Conservation (phyloP, 1,140 invertebrate species). For the Oncopeltus fasciatus region DNA sequence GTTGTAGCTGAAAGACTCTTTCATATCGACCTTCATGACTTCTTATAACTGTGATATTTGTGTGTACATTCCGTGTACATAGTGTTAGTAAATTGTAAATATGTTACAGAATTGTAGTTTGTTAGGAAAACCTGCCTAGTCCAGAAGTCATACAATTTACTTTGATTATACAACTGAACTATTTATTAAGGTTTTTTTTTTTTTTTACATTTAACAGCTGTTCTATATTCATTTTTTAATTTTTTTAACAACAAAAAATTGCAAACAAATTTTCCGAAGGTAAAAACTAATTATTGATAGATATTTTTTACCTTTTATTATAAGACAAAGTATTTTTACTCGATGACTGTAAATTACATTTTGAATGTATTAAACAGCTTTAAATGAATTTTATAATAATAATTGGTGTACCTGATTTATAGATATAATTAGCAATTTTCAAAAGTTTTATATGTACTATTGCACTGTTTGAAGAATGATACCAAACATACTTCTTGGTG, state of each 20-base stretch:
- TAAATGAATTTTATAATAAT: background rate
- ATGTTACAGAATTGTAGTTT: too few relatives aligned
- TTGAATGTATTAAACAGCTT: background rate
- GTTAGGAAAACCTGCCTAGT: background rate
- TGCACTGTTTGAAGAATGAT: too few relatives aligned
- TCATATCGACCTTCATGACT: background rate
- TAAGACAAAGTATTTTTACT: background rate
- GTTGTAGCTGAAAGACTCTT: slow-evolving; percentile 41
- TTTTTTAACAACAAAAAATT: background rate
- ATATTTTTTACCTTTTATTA: background rate
- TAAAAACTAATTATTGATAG: too few relatives aligned
- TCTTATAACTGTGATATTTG: background rate
- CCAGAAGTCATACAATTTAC: background rate
- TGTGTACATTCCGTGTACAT: slow-evolving; percentile 1
- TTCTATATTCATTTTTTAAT: too few relatives aligned
- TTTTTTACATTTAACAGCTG: background rate
- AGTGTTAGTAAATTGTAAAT: background rate
- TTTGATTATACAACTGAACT: background rate
- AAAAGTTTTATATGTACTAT: too few relatives aligned
- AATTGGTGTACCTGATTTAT: background rate
- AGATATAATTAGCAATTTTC: background rate
- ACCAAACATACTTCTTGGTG: too few relatives aligned
- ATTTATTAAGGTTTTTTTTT: background rate
- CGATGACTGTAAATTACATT: background rate
- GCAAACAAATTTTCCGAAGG: background rate